Percentiles rank a stretch among this genome's conserved stretches.
phyloP scores from a whole-genome alignment of 2,113 vertebrate species.

The Nicator chloris region DNA sequence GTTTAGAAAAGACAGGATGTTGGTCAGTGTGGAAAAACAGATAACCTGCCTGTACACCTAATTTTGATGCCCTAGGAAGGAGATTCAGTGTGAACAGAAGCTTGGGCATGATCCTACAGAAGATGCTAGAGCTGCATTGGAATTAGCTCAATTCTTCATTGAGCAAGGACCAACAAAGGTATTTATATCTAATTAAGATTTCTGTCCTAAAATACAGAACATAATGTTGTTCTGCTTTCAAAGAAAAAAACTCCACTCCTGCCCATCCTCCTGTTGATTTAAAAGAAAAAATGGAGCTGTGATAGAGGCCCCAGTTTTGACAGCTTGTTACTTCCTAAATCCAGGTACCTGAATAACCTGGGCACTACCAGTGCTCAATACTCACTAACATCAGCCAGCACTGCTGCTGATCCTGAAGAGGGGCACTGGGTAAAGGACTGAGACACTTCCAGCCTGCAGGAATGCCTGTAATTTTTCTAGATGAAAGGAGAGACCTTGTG shows the following conservation, averaged over 20 bases:
- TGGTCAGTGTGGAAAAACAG: slow-evolving; percentile 24
- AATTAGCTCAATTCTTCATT: slow-evolving; percentile 89
- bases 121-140: slow-evolving; percentile 83
- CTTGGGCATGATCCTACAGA: slow-evolving; percentile 84
- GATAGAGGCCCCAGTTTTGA: background rate
- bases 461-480: background rate
- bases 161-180: slow-evolving; percentile 82
- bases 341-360: background rate
- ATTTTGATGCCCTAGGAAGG: slow-evolving; percentile 72
- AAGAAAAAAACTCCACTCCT: background rate
- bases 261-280: background rate
- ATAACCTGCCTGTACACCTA: slow-evolving; percentile 11
- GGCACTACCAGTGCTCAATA: background rate
- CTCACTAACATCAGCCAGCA: background rate
- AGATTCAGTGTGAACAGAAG: slow-evolving; percentile 78
- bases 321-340: background rate
- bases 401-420: background rate
- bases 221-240: background rate
- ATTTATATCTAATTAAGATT: background rate
- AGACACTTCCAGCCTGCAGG: background rate
- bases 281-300: background rate
- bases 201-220: background rate
- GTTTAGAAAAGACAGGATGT: slow-evolving; percentile 14
- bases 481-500: background rate
- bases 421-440: background rate